These are phyloP conservation scores for Brachirus orientalis DNA, from an alignment of 2,113 vertebrate genomes.

Conservation along the genomic window DNA sequence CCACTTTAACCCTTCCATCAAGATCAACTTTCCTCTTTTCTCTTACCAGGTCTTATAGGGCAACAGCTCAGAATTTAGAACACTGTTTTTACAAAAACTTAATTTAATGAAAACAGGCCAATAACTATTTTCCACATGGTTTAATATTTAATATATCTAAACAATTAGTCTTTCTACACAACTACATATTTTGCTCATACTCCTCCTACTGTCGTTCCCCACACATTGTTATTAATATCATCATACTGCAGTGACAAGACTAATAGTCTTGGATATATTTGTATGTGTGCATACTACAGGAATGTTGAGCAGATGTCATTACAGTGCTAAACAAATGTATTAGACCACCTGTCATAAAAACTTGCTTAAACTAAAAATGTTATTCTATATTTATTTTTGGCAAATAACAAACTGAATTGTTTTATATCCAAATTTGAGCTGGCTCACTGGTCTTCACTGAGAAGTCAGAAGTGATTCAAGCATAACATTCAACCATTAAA, in stretches of 20 bases:
- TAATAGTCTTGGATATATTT: slow-evolving; percentile 41
- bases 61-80: slow-evolving; percentile 12
- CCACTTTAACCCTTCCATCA: slow-evolving; percentile 50
- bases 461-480: too few species aligned
- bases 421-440: too few species aligned
- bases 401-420: too few species aligned
- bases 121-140: not conserved
- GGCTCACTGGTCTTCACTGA: too few species aligned
- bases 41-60: not conserved
- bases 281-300: slow-evolving; percentile 4
- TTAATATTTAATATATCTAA: slow-evolving; percentile 1
- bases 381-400: too few species aligned
- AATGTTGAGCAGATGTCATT: slow-evolving; percentile 19
- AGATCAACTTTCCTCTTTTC: slow-evolving; percentile 42
- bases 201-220: slow-evolving; percentile 29
- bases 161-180: slow-evolving; percentile 1
- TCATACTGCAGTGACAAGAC: slow-evolving; percentile 5
- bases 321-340: too few species aligned
- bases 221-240: slow-evolving; percentile 31
- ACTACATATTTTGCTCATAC: slow-evolving; percentile 28
- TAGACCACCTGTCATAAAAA: too few species aligned
- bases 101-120: not conserved
- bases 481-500: too few species aligned
- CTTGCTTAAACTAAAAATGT: too few species aligned
- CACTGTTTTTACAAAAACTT: not conserved